Evolutionary conservation across 2,113 vertebrate genomes (phyloP), one percentile per base, ranked within the genome.

Genomic region (Theristicus caerulescens): DNA sequence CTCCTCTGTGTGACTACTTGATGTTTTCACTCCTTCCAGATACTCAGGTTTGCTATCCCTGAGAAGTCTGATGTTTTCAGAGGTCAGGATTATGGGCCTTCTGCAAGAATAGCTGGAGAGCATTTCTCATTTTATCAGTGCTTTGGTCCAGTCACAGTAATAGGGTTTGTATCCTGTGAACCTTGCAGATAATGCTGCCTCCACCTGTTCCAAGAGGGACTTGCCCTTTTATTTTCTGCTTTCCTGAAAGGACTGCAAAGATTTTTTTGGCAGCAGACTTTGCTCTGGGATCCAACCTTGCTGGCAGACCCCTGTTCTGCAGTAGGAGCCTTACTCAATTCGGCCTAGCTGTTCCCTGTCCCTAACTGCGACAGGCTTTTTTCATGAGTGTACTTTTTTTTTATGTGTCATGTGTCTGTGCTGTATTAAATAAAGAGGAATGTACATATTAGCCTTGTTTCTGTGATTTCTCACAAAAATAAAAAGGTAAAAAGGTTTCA

Each of bases 391-490:
- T 92, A 97, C 52, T 91, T 97, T 95, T 27, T 98, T 95, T 97
- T 47, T 65, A 96, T 69, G 93, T 98, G 98, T 98, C 96, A 94
- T 11, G 96, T 98, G 98, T 98, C 97, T 95, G 97, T 98, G 97
- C 97, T 98, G 98, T 98, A 97, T 98, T 98, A 97, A 98, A 98
- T 98, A 98, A 98, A 98, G 96, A 98, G 94, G 97, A 98, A 98
- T 98, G 98, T 98, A 98, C 97, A 98, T 98, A 98, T 58, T 70
- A 67, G 34, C 67, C 32, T 38, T 0, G 65, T 65, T 73, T 95
- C 83, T 62, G 55, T 96, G 73, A n/a, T 94, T 91, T 85, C 58
- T 94, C 32, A 46, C 21, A 34, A 79, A 51, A 81, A 26, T 16
- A 57, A 81, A 65, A 44, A 44, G 6, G 15, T 14, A 7, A 9